Evolutionary conservation across 2,888 invertebrate genomes (phyloP).

Genomic region (Hypena proboscidalis): DNA sequence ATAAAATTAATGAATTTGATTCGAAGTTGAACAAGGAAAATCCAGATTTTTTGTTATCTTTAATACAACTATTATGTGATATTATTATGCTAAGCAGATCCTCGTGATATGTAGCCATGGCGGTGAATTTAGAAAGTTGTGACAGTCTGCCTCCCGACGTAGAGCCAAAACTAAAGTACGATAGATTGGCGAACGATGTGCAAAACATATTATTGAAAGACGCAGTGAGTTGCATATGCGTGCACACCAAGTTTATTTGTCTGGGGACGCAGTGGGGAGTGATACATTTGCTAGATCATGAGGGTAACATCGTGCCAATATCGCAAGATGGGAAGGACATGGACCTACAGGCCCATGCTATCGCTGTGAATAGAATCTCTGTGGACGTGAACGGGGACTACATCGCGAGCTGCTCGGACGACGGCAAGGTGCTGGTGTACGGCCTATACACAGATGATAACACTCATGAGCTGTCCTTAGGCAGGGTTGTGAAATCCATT

Average conservation of each 20-base stretch:
- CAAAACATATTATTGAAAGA: conserved; percentile 93
- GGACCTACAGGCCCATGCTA: conserved; percentile 91
- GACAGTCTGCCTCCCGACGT: conserved; percentile 77
- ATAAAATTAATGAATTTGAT: conserved; percentile 21
- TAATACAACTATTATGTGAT: conserved; percentile 28
- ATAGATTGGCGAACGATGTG: conserved; percentile 94
- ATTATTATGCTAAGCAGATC: conserved; percentile 4
- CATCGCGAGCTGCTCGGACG: conserved; percentile 96
- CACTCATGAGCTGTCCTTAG: conserved; percentile 91
- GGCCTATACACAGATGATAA: conserved; percentile 95
- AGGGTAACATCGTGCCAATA: conserved; percentile 90
- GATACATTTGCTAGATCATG: conserved; percentile 95
- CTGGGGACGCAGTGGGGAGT: conserved; percentile 97
- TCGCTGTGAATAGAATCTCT: conserved; percentile 97
- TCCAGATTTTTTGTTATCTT: conserved; percentile 6
- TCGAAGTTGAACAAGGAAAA: conserved; percentile 21
- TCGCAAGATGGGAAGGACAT: conserved; percentile 86
- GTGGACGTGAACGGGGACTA: conserved; percentile 97
- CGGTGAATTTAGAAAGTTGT: conserved; percentile 74
- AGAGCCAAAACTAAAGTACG: conserved; percentile 96
- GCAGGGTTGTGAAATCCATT: conserved; percentile 93
- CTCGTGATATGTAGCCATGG: conserved; percentile 52
- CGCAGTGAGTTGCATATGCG: conserved; percentile 95
- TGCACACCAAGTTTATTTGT: conserved; percentile 97
- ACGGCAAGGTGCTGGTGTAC: conserved; percentile 94